Percentiles rank a stretch among this genome's conserved stretches.
Evolutionary conservation across 2,797 vertebrate species (phyloP).

Genomic region (Lateolabrax maculatus): DNA sequence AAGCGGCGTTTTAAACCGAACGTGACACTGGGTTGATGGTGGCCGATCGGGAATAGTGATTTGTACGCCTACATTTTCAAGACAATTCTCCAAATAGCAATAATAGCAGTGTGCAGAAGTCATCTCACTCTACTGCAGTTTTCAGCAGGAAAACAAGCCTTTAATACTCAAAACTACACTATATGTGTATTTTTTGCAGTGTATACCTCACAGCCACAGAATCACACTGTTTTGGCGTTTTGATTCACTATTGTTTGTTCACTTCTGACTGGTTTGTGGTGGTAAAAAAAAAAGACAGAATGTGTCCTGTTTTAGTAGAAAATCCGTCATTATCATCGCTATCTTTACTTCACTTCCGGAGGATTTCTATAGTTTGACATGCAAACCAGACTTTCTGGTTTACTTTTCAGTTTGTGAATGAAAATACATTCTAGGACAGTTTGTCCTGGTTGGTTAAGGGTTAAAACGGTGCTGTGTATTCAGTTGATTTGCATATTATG

Average conservation of each 20-base stretch:
- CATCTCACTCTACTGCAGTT: neutral
- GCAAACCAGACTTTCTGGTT: neutral
- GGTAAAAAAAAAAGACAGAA: constrained; percentile 25
- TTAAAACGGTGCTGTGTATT: constrained; percentile 32
- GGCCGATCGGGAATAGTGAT: neutral
- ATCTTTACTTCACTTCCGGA: neutral
- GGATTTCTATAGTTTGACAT: neutral
- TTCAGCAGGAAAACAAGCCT: constrained; percentile 18
- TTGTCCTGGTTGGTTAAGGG: constrained; percentile 18
- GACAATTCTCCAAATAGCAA: neutral
- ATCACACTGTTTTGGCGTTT: constrained; percentile 26
- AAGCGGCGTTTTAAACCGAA: constrained; percentile 5
- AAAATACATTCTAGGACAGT: constrained; percentile 6
- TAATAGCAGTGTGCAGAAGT: constrained; percentile 9
- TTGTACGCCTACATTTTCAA: constrained; percentile 8
- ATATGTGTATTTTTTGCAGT: constrained; percentile 20
- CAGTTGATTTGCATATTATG: constrained; percentile 8
- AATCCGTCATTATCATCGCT: neutral
- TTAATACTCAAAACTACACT: constrained; percentile 6
- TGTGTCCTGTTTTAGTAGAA: constrained; percentile 17
- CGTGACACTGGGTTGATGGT: neutral
- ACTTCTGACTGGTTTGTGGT: constrained; percentile 11
- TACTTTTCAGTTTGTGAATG: neutral
- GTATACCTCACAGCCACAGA: neutral
- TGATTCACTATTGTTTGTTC: constrained; percentile 16